Evolutionary conservation across 1,140 invertebrate species (phyloP).

Genomic region (Leptopilina boulardi): DNA sequence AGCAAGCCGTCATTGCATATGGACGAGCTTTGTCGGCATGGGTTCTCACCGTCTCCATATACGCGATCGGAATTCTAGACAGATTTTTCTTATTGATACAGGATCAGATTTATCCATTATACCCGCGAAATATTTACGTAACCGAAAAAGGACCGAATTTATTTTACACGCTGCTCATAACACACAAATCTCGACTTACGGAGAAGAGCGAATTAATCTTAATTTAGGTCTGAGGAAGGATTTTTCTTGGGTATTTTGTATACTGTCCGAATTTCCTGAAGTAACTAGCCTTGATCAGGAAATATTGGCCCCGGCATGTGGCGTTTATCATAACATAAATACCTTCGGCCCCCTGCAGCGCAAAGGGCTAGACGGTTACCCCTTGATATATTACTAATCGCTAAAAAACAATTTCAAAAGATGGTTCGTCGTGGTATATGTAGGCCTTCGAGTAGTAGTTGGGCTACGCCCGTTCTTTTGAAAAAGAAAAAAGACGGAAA

Average conservation of each 20-base stretch:
- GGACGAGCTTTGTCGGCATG: background rate
- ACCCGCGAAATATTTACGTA: background rate
- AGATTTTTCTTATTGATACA: background rate
- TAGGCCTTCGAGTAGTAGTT: slow-evolving; percentile 28
- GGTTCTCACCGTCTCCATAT: background rate
- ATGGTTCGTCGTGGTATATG: slow-evolving; percentile 34
- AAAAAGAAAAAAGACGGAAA: slow-evolving; percentile 36
- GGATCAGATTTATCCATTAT: background rate
- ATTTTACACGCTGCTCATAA: background rate
- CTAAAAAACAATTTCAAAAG: slow-evolving; percentile 5
- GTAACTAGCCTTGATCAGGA: background rate
- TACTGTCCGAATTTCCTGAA: background rate
- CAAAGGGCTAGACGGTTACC: background rate
- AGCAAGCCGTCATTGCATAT: background rate
- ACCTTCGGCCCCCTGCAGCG: background rate
- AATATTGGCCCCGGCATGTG: background rate
- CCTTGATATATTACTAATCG: slow-evolving; percentile 49
- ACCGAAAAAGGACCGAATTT: background rate
- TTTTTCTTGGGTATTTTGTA: background rate
- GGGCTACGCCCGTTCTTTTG: slow-evolving; percentile 35
- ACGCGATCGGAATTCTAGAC: background rate
- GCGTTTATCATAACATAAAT: background rate
- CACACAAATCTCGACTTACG: background rate
- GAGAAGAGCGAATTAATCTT: background rate
- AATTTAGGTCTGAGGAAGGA: background rate